These are phyloP conservation scores for Digitonthophagus gazella DNA, from an alignment of 2,888 invertebrate species.

Conservation along the genomic window DNA sequence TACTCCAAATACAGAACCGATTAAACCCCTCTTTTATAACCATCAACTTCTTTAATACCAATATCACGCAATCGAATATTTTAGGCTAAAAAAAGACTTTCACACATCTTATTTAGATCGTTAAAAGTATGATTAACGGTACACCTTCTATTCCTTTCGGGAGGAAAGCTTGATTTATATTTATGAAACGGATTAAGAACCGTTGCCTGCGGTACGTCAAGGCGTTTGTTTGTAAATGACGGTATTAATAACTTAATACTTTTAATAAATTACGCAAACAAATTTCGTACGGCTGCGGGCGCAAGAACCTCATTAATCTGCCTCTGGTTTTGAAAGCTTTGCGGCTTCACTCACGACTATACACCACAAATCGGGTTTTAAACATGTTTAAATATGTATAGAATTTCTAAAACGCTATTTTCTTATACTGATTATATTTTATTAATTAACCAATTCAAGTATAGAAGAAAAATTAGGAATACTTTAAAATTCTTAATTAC, in stretches of 20 bases:
- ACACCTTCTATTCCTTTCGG: background rate
- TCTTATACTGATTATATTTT: too few species aligned
- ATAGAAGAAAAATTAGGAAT: too few species aligned
- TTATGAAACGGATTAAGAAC: slow-evolving; percentile 13
- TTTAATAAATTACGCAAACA: slow-evolving; percentile 16
- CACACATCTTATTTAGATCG: background rate
- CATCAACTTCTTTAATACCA: background rate
- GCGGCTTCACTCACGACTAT: background rate
- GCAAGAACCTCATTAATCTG: slow-evolving; percentile 15
- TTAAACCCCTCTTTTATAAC: background rate
- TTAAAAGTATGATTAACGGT: background rate
- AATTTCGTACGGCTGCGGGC: slow-evolving; percentile 10
- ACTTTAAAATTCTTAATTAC: too few species aligned
- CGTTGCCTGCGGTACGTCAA: slow-evolving; percentile 6
- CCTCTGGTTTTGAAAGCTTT: background rate
- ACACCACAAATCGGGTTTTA: background rate
- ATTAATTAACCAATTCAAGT: too few species aligned
- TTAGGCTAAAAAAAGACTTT: too few species aligned
- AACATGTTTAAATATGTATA: background rate
- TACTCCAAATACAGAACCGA: background rate
- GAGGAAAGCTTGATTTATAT: slow-evolving; percentile 12
- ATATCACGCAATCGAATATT: background rate
- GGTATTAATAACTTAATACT: slow-evolving; percentile 18
- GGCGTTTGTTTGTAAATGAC: slow-evolving; percentile 17
- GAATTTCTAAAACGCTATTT: background rate